A percentile compares a stretch with the other conserved stretches of the same genome.
These are phyloP conservation scores for Cataglyphis livida DNA, from an alignment of 2,888 invertebrate species.

Conservation along the genomic window DNA sequence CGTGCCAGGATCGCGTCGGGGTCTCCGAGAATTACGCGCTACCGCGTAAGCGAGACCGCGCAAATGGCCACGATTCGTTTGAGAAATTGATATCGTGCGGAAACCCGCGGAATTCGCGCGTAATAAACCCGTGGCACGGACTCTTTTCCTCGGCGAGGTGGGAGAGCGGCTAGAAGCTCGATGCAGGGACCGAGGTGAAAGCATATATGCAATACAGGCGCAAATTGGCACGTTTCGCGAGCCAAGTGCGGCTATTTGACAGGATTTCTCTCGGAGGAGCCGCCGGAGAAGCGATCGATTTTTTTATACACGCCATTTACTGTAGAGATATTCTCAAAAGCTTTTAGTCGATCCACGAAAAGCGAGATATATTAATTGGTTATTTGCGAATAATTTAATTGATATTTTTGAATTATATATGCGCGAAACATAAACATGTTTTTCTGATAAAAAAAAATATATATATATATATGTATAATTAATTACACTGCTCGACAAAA, in stretches of 20 bases:
- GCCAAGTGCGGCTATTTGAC: conserved; percentile 59
- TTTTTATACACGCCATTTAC: conserved; percentile 30
- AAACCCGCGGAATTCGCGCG: conserved; percentile 51
- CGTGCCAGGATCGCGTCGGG: conserved; percentile 5
- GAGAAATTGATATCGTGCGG: conserved; percentile 58
- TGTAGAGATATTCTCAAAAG: not conserved
- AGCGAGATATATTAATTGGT: conserved; percentile 17
- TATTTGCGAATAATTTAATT: conserved; percentile 34
- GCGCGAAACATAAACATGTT: not conserved
- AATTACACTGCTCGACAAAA: not conserved
- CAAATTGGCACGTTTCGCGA: conserved; percentile 63
- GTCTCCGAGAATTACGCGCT: conserved; percentile 38
- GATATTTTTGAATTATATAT: conserved; percentile 21
- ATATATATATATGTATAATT: not conserved
- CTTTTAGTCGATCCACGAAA: not conserved
- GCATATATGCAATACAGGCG: conserved; percentile 53
- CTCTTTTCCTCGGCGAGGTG: conserved; percentile 30
- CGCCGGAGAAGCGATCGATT: conserved; percentile 49
- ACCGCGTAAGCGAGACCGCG: conserved; percentile 44
- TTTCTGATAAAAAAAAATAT: not conserved
- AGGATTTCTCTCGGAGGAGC: conserved; percentile 62
- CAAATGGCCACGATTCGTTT: conserved; percentile 58
- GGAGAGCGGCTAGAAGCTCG: conserved; percentile 45
- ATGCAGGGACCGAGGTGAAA: conserved; percentile 63
- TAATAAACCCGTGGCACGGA: conserved; percentile 43